These are phyloP conservation scores for Eurosta solidaginis DNA, from an alignment of 1,140 invertebrate genomes.

Conservation along the genomic window DNA sequence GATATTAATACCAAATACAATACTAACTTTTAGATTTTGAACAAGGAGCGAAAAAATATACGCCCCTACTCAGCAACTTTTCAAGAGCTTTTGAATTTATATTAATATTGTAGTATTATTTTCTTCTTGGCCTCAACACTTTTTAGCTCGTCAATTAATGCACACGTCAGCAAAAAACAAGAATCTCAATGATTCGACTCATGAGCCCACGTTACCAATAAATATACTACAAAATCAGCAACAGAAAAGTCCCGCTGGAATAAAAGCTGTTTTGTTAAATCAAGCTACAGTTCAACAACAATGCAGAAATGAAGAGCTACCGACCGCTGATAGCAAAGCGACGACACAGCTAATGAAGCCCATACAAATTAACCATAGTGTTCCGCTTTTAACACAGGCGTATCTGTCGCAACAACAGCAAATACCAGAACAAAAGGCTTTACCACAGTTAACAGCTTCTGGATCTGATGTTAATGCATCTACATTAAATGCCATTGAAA, in stretches of 20 bases:
- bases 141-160: background rate
- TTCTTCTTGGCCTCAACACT: too few relatives aligned
- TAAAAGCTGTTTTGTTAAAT: conserved; percentile 44
- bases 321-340: conserved; percentile 38
- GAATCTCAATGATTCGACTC: background rate
- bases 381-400: background rate
- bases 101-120: too few relatives aligned
- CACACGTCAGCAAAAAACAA: background rate
- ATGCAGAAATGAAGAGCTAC: conserved; percentile 44
- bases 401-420: conserved; percentile 28
- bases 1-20: too few relatives aligned
- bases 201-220: conserved; percentile 27
- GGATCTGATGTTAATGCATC: conserved; percentile 41
- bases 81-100: too few relatives aligned
- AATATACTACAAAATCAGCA: conserved; percentile 33
- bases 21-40: too few relatives aligned
- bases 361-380: conserved; percentile 49
- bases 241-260: conserved; percentile 42
- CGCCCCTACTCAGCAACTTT: too few relatives aligned
- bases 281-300: conserved; percentile 36
- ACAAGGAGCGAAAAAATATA: too few relatives aligned
- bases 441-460: conserved; percentile 43
- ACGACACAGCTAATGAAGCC: conserved; percentile 31
- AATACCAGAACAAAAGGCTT: conserved; percentile 46
- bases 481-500: conserved; percentile 57